Evolutionary conservation across 1,140 invertebrate genomes (phyloP), one percentile per base, ranked within the genome.

Genomic region (Lepidotrigona ventralis): DNA sequence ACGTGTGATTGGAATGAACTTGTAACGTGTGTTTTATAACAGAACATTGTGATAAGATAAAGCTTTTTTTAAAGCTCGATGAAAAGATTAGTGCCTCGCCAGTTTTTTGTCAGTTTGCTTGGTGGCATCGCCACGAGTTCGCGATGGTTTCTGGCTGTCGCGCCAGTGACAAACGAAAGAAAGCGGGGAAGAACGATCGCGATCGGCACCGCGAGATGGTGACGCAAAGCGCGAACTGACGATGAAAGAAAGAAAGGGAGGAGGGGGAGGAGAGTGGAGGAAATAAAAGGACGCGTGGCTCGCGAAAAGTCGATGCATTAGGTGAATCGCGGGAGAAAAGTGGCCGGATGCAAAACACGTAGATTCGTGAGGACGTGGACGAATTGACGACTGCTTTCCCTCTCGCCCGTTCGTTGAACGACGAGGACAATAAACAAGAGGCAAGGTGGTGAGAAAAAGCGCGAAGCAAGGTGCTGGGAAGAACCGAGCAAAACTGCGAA

Each of bases 331-430:
- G 51, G 33, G 72, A 72, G 79, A 85, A 83, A 83, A 85, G 74
- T 66, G 51, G 39, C 58, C 74, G 69, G 78, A 84, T 84, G 83
- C 79, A 84, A 84, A 84, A 84, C 79, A 84, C 83, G 83, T 74
- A 81, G 76, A 84, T 81, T 54, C 64, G n/a, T 23, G 71, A 64
- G 23, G 69, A 84, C 83, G 79, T 84, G 81, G 83, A 84, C 71
- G 79, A 84, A 84, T 84, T 79, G 56, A 26, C 63, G 33, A 33
- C 33, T 33, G 2, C 33, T 33, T 33, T 33, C 33, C 33, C 33
- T 33, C 33, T 33, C 33, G 33, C 33, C 33, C 33, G 33, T 33
- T 33, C 33, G 74, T 68, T 70, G 66, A 81, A 83, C 76, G 54
- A 15, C 26, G 58, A 53, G 71, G 2, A 66, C 73, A 77, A 82